Percentiles rank a stretch among this genome's conserved stretches.
Conservation (phyloP, 2,888 invertebrate species). For the Cecidostiba fungosa region DNA sequence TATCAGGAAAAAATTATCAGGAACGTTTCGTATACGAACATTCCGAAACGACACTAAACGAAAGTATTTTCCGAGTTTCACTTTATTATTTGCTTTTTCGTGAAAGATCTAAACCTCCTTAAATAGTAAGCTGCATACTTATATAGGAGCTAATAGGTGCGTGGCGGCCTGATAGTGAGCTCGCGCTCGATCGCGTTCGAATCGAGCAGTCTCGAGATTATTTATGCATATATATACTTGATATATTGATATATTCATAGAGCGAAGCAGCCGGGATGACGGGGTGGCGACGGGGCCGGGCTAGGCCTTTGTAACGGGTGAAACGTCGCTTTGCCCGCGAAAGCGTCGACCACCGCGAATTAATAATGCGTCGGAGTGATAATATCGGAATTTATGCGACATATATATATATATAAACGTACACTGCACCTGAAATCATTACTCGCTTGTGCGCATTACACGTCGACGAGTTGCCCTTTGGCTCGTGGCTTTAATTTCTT, state of each 20-base stretch:
- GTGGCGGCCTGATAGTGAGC: neutral
- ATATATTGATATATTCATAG: slow-evolving; percentile 55
- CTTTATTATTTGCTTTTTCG: too few relatives aligned
- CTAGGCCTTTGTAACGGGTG: slow-evolving; percentile 39
- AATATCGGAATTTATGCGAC: slow-evolving; percentile 68
- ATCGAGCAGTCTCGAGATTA: slow-evolving; percentile 45
- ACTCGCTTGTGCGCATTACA: slow-evolving; percentile 28
- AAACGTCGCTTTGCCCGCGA: slow-evolving; percentile 44
- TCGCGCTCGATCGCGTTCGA: slow-evolving; percentile 12
- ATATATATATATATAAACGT: slow-evolving; percentile 31
- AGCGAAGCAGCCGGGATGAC: slow-evolving; percentile 13
- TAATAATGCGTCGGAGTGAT: slow-evolving; percentile 69
- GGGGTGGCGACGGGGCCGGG: slow-evolving; percentile 15
- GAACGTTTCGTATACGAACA: too few relatives aligned
- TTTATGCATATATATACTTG: slow-evolving; percentile 40
- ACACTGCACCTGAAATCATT: slow-evolving; percentile 65
- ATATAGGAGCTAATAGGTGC: too few relatives aligned
- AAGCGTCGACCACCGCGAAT: slow-evolving; percentile 64
- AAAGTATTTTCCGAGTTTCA: too few relatives aligned
- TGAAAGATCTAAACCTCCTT: too few relatives aligned
- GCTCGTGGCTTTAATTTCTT: slow-evolving; percentile 31
- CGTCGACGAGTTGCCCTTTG: neutral
- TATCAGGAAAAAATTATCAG: too few relatives aligned
- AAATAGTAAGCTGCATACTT: too few relatives aligned
- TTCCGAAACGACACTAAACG: too few relatives aligned